Evolutionary conservation across 2,113 vertebrate species (phyloP).

Genomic region (Lophotis ruficrista): DNA sequence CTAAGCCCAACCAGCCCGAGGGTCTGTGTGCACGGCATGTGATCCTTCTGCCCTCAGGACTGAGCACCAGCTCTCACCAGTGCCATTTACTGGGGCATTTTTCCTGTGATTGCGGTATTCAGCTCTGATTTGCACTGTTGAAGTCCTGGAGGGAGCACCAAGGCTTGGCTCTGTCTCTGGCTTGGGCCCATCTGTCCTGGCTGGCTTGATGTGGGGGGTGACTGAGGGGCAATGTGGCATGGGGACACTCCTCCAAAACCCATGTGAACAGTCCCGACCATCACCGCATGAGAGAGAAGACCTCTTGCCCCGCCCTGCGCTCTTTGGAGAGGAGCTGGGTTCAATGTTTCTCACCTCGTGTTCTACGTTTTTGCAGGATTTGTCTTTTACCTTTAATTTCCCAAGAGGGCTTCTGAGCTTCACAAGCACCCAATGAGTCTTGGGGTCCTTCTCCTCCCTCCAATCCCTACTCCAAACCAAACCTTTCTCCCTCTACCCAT

Average conservation of each 20-base stretch:
- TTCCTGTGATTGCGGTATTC: not conserved
- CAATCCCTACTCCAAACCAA: not conserved
- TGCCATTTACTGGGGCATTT: not conserved
- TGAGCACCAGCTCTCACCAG: not conserved
- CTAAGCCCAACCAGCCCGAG: not conserved
- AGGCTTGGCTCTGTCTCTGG: not conserved
- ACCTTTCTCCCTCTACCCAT: not conserved
- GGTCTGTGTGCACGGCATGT: not conserved
- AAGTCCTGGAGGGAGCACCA: not conserved
- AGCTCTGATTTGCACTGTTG: not conserved
- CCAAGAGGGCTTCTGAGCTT: not conserved
- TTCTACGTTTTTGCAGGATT: not conserved
- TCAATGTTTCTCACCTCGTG: not conserved
- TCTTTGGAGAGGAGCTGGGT: not conserved
- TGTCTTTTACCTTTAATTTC: not conserved
- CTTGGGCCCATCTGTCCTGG: not conserved
- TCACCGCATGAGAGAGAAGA: accelerated
- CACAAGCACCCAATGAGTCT: accelerated
- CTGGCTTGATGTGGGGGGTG: accelerated
- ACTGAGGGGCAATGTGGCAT: accelerated
- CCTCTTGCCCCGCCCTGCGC: not conserved
- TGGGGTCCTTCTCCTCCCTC: not conserved
- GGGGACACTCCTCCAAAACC: not conserved
- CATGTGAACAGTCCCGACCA: accelerated
- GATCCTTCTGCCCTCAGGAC: not conserved